Evolutionary conservation across 2,113 vertebrate species (phyloP).

Genomic region (Paradisaea rubra): DNA sequence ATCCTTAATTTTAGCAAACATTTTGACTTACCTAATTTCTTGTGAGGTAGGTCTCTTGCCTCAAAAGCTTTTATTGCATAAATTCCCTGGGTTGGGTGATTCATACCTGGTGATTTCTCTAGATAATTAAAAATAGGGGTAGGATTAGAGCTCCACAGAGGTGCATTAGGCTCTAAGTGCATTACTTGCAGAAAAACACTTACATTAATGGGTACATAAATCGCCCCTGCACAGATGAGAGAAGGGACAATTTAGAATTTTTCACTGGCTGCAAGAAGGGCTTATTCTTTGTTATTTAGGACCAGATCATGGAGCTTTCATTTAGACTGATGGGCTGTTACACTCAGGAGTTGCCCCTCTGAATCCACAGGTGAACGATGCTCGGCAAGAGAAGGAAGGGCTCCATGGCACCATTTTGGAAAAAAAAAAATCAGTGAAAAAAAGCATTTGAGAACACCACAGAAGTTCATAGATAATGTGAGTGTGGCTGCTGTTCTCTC

Average conservation of each 20-base stretch:
- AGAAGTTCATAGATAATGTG: neutral
- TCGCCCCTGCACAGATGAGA: slow-evolving; percentile 12
- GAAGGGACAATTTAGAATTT: slow-evolving; percentile 11
- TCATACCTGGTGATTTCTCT: slow-evolving; percentile 51
- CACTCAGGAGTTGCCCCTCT: neutral
- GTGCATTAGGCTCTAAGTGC: slow-evolving; percentile 36
- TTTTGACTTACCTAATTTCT: neutral
- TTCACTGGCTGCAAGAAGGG: neutral
- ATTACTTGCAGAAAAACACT: slow-evolving; percentile 50
- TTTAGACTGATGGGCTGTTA: neutral
- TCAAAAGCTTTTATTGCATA: slow-evolving; percentile 45
- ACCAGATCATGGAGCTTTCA: neutral
- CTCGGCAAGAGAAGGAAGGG: neutral
- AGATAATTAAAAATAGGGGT: slow-evolving; percentile 40
- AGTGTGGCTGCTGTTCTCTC: neutral
- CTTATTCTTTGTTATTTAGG: neutral
- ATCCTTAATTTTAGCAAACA: neutral
- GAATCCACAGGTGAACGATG: neutral
- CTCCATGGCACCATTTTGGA: neutral
- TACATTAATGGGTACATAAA: slow-evolving; percentile 49
- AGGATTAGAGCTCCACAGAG: slow-evolving; percentile 42
- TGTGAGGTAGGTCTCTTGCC: neutral
- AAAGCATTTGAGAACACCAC: neutral
- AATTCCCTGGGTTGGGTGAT: slow-evolving; percentile 6
- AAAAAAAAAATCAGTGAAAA: neutral